phyloP scores from a whole-genome alignment of 2,113 vertebrate species.

The cattle (Bos taurus) region DNA sequence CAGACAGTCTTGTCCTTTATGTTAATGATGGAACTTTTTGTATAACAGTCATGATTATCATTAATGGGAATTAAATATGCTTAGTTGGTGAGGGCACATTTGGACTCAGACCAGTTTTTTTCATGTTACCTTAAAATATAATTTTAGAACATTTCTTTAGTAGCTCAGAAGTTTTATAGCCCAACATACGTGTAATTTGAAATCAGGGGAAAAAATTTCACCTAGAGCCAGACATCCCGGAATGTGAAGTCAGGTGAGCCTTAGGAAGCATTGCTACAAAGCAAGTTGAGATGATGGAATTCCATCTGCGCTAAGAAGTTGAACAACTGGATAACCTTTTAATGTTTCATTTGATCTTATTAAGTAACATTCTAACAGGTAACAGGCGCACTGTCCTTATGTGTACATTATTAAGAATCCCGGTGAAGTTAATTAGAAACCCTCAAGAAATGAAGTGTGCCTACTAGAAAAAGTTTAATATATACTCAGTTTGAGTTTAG shows the following conservation, averaged over 20 bases:
- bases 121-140: conserved; percentile 22
- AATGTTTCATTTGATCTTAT: conserved; percentile 14
- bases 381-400: background rate
- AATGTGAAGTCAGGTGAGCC: background rate
- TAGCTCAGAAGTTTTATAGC: background rate
- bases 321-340: background rate
- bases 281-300: background rate
- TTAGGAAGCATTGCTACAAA: background rate
- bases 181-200: conserved; percentile 31
- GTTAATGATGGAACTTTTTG: conserved; percentile 8
- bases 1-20: background rate
- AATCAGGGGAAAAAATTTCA: background rate
- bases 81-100: background rate
- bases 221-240: background rate
- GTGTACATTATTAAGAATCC: conserved; percentile 4
- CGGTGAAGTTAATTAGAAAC: conserved; percentile 26
- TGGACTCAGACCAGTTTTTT: conserved; percentile 18
- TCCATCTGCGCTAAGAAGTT: background rate
- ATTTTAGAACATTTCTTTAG: background rate
- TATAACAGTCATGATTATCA: conserved; percentile 20
- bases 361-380: conserved; percentile 15
- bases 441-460: conserved; percentile 21
- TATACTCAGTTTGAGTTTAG: conserved; percentile 16
- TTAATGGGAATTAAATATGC: background rate
- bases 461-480: background rate